A percentile compares a stretch with the other conserved stretches of the same genome.
Evolutionary conservation across 2,888 invertebrate genomes (phyloP).

Genomic region (Drosophila melanocephala): DNA sequence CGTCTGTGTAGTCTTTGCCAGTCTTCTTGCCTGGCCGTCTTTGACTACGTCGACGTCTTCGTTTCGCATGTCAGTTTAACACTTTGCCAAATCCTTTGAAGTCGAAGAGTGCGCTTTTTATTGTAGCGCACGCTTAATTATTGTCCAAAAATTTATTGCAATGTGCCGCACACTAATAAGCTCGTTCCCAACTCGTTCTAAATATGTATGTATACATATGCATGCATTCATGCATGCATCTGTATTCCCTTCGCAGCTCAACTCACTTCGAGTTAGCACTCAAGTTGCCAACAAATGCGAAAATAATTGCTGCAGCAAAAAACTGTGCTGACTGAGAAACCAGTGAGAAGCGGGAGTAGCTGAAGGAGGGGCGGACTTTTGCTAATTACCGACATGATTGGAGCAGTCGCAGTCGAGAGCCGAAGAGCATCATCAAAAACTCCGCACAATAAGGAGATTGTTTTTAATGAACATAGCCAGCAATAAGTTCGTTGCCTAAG

Average conservation of each 20-base stretch:
- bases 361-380: constrained; percentile 16
- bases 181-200: constrained; percentile 53
- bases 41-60: constrained; percentile 14
- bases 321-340: constrained; percentile 26
- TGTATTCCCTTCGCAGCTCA: constrained; percentile 6
- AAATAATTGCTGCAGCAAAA: constrained; percentile 84
- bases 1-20: constrained; percentile 4
- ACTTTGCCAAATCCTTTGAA: constrained; percentile 73
- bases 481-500: constrained; percentile 50
- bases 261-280: constrained; percentile 72
- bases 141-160: constrained; percentile 78
- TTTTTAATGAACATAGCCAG: constrained; percentile 16
- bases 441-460: constrained; percentile 53
- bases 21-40: background rate
- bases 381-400: constrained; percentile 73
- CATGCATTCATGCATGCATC: background rate
- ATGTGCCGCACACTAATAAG: constrained; percentile 75
- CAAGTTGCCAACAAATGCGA: constrained; percentile 84
- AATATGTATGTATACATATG: background rate
- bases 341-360: background rate
- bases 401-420: constrained; percentile 32
- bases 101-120: constrained; percentile 57
- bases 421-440: constrained; percentile 14
- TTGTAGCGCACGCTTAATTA: constrained; percentile 67
- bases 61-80: constrained; percentile 81